Evolutionary conservation across 2,888 invertebrate genomes (phyloP).

Genomic region (Biston betularia): DNA sequence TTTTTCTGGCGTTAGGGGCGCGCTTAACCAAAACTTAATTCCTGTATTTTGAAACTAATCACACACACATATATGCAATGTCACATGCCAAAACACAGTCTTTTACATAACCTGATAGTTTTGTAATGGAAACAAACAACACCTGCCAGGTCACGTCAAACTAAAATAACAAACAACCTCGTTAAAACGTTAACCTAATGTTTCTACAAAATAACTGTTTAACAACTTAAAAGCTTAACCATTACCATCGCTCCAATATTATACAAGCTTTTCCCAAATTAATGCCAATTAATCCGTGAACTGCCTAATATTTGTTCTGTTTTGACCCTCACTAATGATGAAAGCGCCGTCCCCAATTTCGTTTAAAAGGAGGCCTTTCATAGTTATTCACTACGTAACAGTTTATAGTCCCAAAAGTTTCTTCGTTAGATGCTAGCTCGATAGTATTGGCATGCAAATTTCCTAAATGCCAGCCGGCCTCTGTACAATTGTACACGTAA

Average conservation of each 20-base stretch:
- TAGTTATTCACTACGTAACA: conserved; percentile 46
- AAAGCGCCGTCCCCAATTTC: conserved; percentile 34
- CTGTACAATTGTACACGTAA: neutral
- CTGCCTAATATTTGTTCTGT: conserved; percentile 33
- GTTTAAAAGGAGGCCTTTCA: conserved; percentile 41
- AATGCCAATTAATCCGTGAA: conserved; percentile 35
- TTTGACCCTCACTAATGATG: conserved; percentile 37
- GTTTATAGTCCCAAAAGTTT: conserved; percentile 61
- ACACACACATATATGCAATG: too few species aligned
- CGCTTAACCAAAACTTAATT: too few species aligned
- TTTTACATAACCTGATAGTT: too few species aligned
- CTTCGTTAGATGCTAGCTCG: conserved; percentile 61
- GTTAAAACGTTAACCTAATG: conserved; percentile 10
- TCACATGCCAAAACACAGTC: too few species aligned
- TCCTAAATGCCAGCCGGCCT: conserved; percentile 62
- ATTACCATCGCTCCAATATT: conserved; percentile 27
- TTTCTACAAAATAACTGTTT: conserved; percentile 12
- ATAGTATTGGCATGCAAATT: conserved; percentile 75
- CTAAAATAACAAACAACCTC: neutral
- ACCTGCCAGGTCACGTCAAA: neutral
- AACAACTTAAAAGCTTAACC: conserved; percentile 30
- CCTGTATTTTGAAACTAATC: too few species aligned
- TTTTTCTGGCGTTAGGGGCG: too few species aligned
- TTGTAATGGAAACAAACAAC: neutral
- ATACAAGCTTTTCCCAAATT: conserved; percentile 25